Conservation (phyloP, 2,888 invertebrate species). For the Eupsilia transversa region DNA sequence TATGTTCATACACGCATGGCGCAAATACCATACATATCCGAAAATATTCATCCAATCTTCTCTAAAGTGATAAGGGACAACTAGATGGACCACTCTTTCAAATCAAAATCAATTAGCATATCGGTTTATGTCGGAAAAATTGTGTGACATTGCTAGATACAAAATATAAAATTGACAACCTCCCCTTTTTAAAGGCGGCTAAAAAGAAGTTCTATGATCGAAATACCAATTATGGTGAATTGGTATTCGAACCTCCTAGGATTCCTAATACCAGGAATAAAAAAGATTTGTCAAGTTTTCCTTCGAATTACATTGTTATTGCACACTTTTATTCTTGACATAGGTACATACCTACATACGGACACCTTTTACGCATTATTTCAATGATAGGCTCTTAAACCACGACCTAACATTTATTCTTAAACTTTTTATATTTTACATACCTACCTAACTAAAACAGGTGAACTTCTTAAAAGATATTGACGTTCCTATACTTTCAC, state of each 20-base stretch:
- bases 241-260: background rate
- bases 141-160: background rate
- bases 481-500: conserved; percentile 28
- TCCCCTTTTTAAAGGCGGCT: background rate
- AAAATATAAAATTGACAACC: background rate
- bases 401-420: background rate
- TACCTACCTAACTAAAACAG: background rate
- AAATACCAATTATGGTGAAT: background rate
- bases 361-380: background rate
- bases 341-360: too few species aligned
- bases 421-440: conserved; percentile 14
- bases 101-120: background rate
- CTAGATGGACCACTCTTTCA: background rate
- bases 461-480: conserved; percentile 22
- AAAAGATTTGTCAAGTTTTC: background rate
- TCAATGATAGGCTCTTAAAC: background rate
- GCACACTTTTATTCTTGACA: background rate
- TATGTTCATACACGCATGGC: background rate
- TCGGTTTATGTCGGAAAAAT: background rate
- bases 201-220: background rate
- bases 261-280: background rate
- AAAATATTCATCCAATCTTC: background rate
- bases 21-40: background rate
- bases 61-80: background rate
- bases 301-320: conserved; percentile 1